A percentile compares a stretch with the other conserved stretches of the same genome.
Conservation (phyloP, 2,888 invertebrate genomes). For the Epinotia demarniana region DNA sequence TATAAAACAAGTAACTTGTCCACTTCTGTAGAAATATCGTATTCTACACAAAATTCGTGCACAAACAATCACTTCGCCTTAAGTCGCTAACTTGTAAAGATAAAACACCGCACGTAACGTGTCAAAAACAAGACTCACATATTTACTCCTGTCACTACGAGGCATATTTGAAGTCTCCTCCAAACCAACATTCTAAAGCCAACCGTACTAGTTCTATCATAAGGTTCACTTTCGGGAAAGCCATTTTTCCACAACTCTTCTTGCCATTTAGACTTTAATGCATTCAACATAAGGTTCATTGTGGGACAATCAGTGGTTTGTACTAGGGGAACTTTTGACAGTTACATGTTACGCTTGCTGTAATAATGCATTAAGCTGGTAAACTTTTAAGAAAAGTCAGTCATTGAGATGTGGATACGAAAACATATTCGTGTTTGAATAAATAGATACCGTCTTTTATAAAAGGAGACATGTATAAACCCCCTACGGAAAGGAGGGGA, state of each 20-base stretch:
- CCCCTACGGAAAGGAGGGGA: too few species aligned
- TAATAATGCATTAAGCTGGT: constrained; percentile 26
- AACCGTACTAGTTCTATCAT: background rate
- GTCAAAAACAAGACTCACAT: constrained; percentile 26
- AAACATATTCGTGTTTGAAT: background rate
- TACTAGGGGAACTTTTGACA: constrained; percentile 24
- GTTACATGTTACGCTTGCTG: constrained; percentile 21
- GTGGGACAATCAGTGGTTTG: background rate
- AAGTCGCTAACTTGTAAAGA: constrained; percentile 10
- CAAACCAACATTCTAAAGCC: background rate
- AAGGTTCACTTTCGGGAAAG: background rate
- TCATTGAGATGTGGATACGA: constrained; percentile 21
- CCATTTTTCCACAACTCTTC: background rate
- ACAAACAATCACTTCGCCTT: background rate
- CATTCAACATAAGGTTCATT: background rate
- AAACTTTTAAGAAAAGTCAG: constrained; percentile 19
- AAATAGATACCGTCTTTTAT: background rate
- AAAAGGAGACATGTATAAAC: background rate
- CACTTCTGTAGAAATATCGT: background rate
- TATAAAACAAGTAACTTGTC: too few species aligned
- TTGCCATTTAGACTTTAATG: background rate
- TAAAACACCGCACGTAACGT: constrained; percentile 18
- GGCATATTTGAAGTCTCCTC: background rate
- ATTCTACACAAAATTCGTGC: background rate
- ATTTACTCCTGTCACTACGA: constrained; percentile 33